Evolutionary conservation across 2,113 vertebrate species (phyloP).

Genomic region (Rhinolophus ferrumequinum): DNA sequence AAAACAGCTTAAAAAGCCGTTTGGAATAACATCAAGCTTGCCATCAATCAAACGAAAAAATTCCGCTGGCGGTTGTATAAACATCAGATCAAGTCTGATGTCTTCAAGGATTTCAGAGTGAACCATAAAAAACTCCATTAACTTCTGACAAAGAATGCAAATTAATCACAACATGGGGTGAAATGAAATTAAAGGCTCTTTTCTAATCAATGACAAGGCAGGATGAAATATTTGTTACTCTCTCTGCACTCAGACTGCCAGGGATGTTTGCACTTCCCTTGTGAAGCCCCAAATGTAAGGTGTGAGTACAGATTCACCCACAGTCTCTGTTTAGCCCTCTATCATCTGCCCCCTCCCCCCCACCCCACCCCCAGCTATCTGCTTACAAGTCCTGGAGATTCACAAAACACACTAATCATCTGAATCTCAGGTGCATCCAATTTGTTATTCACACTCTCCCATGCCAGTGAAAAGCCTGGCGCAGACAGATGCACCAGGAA

Average conservation of each 20-base stretch:
- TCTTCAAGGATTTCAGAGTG: constrained; percentile 98
- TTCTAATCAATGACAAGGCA: constrained; percentile 99
- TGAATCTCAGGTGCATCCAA: constrained; percentile 90
- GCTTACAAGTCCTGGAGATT: constrained; percentile 83
- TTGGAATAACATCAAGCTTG: constrained; percentile 91
- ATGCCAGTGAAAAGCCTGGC: constrained; percentile 90
- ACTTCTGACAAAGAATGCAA: constrained; percentile 99
- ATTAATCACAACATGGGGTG: constrained; percentile 99
- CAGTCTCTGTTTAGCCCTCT: constrained; percentile 63
- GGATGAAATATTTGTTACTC: constrained; percentile 96
- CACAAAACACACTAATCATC: constrained; percentile 87
- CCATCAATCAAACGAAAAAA: constrained; percentile 96
- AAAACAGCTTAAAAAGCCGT: constrained; percentile 94
- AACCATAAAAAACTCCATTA: constrained; percentile 99
- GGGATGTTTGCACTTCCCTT: constrained; percentile 60
- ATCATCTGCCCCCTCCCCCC: background rate
- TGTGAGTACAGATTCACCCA: constrained; percentile 79
- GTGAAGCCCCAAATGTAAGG: constrained; percentile 76
- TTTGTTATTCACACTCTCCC: constrained; percentile 90
- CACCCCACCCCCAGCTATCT: constrained; percentile 65
- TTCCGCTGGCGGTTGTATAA: constrained; percentile 99
- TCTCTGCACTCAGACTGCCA: constrained; percentile 83
- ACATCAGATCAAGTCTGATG: constrained; percentile 99
- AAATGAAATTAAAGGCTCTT: constrained; percentile 99
- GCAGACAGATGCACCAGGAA: constrained; percentile 96